phyloP scores from a whole-genome alignment of 35 echinoderm and acorn worm species.

The Apostichopus parvimensis region DNA sequence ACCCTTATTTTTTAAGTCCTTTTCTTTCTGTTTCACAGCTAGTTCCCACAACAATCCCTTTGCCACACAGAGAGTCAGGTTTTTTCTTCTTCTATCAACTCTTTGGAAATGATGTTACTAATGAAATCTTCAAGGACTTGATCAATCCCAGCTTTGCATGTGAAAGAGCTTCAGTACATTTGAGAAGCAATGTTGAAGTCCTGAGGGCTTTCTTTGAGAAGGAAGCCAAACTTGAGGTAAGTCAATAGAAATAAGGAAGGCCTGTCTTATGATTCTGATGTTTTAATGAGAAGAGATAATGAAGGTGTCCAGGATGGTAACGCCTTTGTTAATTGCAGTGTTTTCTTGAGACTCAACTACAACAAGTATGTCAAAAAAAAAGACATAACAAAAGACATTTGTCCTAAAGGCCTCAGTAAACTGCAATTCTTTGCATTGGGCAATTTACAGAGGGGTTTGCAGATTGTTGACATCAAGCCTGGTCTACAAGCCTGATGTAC shows the following conservation, averaged over 20 bases:
- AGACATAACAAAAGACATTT: too few relatives aligned
- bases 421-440: too few relatives aligned
- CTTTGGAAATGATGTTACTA: constrained; percentile 93
- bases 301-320: too few relatives aligned
- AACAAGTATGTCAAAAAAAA: too few relatives aligned
- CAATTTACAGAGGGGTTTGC: too few relatives aligned
- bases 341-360: too few relatives aligned
- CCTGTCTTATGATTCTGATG: neutral
- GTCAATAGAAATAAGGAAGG: neutral
- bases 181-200: constrained; percentile 67
- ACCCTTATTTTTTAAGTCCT: too few relatives aligned
- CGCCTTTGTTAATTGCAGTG: too few relatives aligned
- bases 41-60: constrained; percentile 73
- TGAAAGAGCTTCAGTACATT: constrained; percentile 83
- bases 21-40: constrained; percentile 58
- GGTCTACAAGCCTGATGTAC: too few relatives aligned
- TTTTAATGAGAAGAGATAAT: neutral
- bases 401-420: too few relatives aligned
- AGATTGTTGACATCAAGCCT: too few relatives aligned
- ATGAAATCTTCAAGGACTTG: constrained; percentile 84
- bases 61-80: constrained; percentile 63
- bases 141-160: constrained; percentile 79
- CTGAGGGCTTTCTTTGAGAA: constrained; percentile 65
- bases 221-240: constrained; percentile 75
- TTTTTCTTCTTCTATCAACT: constrained; percentile 95